Evolutionary conservation across 1,140 invertebrate genomes (phyloP).

Genomic region (Bombus impatiens): DNA sequence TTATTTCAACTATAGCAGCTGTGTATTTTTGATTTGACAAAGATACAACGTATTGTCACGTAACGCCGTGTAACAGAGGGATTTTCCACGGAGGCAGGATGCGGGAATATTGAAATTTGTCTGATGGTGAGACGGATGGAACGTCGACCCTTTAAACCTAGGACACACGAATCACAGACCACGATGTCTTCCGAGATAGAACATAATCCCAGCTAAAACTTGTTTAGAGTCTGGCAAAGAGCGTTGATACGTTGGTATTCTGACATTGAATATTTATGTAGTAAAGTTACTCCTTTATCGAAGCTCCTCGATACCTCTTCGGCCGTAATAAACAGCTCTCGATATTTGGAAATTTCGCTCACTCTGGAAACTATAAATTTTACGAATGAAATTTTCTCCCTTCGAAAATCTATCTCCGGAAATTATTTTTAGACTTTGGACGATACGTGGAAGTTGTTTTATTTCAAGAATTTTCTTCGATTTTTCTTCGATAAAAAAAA

Average conservation of each 20-base stretch:
- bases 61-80: not conserved
- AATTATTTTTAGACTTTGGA: not conserved
- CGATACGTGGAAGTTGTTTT: too few species aligned
- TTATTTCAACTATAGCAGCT: not conserved
- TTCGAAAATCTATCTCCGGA: not conserved
- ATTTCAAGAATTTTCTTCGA: not conserved
- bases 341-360: not conserved
- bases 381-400: not conserved
- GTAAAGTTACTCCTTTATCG: too few species aligned
- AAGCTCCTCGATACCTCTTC: not conserved
- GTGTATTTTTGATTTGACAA: not conserved
- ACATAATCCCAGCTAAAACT: slow-evolving; percentile 1
- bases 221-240: not conserved
- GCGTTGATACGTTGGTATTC: not conserved
- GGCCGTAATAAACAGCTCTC: not conserved
- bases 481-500: not conserved
- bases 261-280: slow-evolving; percentile 10
- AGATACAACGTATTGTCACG: too few species aligned
- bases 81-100: not conserved
- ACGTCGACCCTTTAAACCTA: too few species aligned
- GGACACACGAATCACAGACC: not conserved
- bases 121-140: not conserved
- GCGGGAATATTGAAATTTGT: slow-evolving; percentile 20
- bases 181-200: not conserved
- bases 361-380: not conserved